These are phyloP conservation scores for Mesoclemmys tuberculata DNA, from an alignment of 2,113 vertebrate species.

Conservation along the genomic window DNA sequence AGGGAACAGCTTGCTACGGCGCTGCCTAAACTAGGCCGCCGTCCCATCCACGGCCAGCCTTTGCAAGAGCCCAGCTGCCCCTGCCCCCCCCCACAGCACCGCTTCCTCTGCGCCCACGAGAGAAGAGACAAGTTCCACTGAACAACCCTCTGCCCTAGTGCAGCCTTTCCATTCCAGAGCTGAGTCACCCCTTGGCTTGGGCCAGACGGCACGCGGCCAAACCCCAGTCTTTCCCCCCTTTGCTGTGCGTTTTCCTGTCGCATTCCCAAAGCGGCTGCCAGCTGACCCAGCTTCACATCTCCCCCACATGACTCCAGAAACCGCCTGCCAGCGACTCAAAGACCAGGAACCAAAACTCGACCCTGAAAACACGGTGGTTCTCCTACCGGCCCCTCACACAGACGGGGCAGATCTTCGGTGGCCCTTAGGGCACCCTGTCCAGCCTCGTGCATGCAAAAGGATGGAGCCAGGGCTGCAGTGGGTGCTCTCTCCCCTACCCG, in stretches of 20 bases:
- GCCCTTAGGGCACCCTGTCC: no score
- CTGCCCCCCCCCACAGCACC: fast-evolving
- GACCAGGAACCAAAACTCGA: neutral
- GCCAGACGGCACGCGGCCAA: neutral
- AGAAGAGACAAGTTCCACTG: neutral
- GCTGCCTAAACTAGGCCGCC: neutral
- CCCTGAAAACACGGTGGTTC: neutral
- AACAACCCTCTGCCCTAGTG: neutral
- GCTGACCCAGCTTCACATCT: constrained; percentile 63
- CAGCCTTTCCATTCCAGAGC: neutral
- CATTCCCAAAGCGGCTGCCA: neutral
- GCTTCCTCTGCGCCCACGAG: neutral
- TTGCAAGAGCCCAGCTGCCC: fast-evolving
- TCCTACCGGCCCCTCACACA: neutral
- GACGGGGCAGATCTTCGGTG: fast-evolving
- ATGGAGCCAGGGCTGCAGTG: neutral
- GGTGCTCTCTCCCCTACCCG: no score
- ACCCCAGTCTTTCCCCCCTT: neutral
- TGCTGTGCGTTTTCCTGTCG: constrained; percentile 3
- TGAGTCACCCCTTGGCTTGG: constrained; percentile 58
- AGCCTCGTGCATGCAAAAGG: neutral
- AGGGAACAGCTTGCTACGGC: neutral
- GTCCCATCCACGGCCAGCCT: no score
- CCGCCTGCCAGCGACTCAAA: neutral
- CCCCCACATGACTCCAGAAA: constrained; percentile 62